Evolutionary conservation across 1,140 invertebrate species (phyloP), one percentile per base, ranked within the genome.

Genomic region (Subanguina moxae): DNA sequence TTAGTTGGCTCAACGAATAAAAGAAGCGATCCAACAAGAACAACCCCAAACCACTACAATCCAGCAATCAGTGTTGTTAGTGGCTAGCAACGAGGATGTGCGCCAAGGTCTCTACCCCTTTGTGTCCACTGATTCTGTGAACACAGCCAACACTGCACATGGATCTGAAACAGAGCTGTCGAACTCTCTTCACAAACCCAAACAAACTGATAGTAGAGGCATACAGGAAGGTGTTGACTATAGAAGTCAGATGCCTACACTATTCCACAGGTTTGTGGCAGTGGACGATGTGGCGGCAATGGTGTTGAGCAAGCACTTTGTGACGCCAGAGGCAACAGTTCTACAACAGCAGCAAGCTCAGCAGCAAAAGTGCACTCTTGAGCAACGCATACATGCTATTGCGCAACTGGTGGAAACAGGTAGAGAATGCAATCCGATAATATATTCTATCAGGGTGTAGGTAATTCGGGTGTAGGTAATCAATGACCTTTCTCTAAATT

Each of bases 91-190:
- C 17, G 72, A 72, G 30, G 71, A 75, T 45, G 42, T 72, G 19
- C 63, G 71, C 28, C 71, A 72, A 64, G 42, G 57, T 27, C 28
- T 72, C 11, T 64, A 76, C 46, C 74, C 73, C 21, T 61, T 71
- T n/a, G 52, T 52, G n/a, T 3, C 32, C 32, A 38, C n/a, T n/a
- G n/a, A 38, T 11, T 38, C 32, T 38, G n/a, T n/a, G n/a, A 38
- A 38, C 11, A 5, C 32, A 38, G 3, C 32, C 11, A 38, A 38
- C 32, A 38, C 3, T 38, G 32, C 11, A 5, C 32, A 38, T 38
- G 32, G 32, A 3, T 38, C 32, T 38, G 32, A 38, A 5, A 52
- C 48, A 21, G 48, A 19, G 8, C n/a, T n/a, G n/a, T 11, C 43
- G 43, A 45, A 45, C n/a, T n/a, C 43, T n/a, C 11, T 8, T 21